Conservation (phyloP, 2,113 vertebrate genomes). For the Clinocottus analis region DNA sequence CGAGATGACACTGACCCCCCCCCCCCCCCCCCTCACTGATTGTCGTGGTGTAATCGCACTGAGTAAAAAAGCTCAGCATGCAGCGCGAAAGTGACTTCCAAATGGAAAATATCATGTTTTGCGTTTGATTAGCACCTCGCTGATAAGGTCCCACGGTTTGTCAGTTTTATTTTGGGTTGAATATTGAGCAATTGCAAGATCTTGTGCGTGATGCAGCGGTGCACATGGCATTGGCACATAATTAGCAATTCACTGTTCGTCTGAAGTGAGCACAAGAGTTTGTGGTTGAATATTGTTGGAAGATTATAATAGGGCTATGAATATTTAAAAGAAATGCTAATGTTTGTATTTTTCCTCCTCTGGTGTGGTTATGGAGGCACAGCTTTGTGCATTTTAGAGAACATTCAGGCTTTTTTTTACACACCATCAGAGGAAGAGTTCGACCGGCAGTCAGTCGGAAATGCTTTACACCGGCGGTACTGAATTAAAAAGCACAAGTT, state of each 20-base stretch:
- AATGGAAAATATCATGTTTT: neutral
- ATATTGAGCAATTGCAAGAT: neutral
- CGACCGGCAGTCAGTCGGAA: neutral
- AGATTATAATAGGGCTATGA: neutral
- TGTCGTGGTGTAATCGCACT: neutral
- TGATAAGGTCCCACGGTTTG: neutral
- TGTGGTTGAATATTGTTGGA: neutral
- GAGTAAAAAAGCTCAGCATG: neutral
- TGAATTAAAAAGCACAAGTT: neutral
- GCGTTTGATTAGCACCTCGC: neutral
- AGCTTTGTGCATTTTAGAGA: neutral
- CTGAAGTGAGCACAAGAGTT: neutral
- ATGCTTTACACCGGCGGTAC: neutral
- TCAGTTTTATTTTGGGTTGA: neutral
- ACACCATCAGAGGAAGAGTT: neutral
- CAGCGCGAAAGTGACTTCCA: neutral
- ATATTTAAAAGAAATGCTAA: neutral
- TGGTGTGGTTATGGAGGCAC: neutral
- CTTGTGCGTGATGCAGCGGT: neutral
- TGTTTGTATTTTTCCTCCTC: neutral
- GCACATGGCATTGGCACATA: neutral
- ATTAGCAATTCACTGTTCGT: neutral
- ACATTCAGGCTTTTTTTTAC: neutral
- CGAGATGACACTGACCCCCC: neutral
- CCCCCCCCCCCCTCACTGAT: too few species aligned